Base-by-base conservation (phyloP, 2,888 invertebrate species). In the Xylota sylvarum region DNA sequence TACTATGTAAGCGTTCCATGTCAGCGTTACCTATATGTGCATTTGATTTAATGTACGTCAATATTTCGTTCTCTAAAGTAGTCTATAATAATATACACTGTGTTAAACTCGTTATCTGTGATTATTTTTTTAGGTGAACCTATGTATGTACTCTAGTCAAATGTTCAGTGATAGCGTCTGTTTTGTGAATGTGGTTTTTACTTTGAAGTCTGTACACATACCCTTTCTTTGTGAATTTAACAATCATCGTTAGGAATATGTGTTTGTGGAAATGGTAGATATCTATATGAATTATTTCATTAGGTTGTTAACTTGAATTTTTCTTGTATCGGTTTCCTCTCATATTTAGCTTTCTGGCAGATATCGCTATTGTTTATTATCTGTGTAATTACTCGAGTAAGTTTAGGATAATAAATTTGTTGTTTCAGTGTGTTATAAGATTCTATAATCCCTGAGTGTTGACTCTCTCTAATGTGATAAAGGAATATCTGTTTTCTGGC, bases 101-200 rank as follows among this genome's bases (percentile, higher is more conserved):
- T 55, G 19, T 64, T 72, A 48, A 72, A 60, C n/a, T 72, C 56
- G 27, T 60, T 72, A 46, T 58, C 48, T 60, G 58, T 55, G n/a
- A 72, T 46, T 35, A 72, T 72, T 60, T 72, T 72, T 60, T 14
- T 43, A 6, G 62, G 43, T 40, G 62, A 50, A 10, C 52, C 62
- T 62, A n/a, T n/a, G n/a, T n/a, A n/a, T n/a, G n/a, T n/a, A 23
- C 50, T 64, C 37, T 74, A 62, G 40, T 73, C n/a, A 62, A 73
- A 48, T 73, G 73, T 73, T 62, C n/a, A n/a, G n/a, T n/a, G n/a
- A 73, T 62, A 40, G 52, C 35, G 65, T 65, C 48, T 65, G 65
- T 50, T 65, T 65, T 65, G 27, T 62, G 17, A n/a, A n/a, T 65
- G 35, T 50, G 65, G n/a, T 62, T 62, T 19, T 62, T 58, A 35